A percentile compares a stretch with the other conserved stretches of the same genome.
These are phyloP conservation scores for Contarinia nasturtii DNA, from an alignment of 1,140 invertebrate species.

Conservation along the genomic window DNA sequence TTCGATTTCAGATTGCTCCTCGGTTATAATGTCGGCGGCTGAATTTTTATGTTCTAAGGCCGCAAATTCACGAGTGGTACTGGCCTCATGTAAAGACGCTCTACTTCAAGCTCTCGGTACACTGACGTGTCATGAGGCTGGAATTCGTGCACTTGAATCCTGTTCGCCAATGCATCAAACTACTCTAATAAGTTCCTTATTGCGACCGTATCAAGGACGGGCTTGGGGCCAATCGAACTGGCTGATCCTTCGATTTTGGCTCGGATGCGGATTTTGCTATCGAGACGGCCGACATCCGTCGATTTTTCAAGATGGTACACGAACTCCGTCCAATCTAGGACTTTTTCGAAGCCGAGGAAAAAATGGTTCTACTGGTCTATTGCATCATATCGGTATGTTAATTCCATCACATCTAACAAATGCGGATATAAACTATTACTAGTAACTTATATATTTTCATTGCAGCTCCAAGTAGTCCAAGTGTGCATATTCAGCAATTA, in stretches of 20 bases:
- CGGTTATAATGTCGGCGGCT: conserved; percentile 38
- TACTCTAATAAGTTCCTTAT: conserved; percentile 41
- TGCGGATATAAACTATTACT: no score
- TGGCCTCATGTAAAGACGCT: conserved; percentile 55
- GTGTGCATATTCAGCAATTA: conserved; percentile 3
- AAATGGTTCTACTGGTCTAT: conserved; percentile 21
- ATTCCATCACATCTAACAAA: no score
- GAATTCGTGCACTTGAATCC: conserved; percentile 35
- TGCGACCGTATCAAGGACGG: conserved; percentile 61
- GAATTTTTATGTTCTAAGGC: conserved; percentile 58
- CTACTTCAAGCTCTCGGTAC: conserved; percentile 56
- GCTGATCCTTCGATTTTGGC: conserved; percentile 67
- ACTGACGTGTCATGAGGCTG: conserved; percentile 33
- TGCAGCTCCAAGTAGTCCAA: no score
- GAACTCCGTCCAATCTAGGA: conserved; percentile 12
- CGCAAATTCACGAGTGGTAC: conserved; percentile 51
- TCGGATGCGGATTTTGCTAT: conserved; percentile 65
- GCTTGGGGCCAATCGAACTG: conserved; percentile 77
- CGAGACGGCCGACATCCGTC: conserved; percentile 32
- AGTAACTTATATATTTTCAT: no score
- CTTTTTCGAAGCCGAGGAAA: conserved; percentile 18
- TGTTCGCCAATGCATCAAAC: conserved; percentile 32
- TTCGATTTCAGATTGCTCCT: background rate
- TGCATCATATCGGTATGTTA: conserved; percentile 22
- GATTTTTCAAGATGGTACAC: conserved; percentile 19